These are phyloP conservation scores for Drosophila pegasa DNA, from an alignment of 2,888 invertebrate species.

Conservation along the genomic window DNA sequence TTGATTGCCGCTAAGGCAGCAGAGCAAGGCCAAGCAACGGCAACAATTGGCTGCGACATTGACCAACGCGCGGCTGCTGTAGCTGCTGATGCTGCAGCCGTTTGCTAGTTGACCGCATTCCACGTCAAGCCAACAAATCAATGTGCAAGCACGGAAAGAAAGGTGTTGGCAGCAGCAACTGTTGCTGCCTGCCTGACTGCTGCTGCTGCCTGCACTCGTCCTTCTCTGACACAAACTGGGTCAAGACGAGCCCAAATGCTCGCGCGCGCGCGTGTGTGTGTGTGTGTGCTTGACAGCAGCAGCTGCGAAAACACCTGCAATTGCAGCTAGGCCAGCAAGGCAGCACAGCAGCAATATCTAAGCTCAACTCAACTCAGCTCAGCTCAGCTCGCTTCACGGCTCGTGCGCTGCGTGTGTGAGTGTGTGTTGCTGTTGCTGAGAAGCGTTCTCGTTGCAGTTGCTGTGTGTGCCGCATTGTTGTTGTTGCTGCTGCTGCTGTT, in stretches of 20 bases:
- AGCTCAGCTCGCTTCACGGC: slow-evolving; percentile 46
- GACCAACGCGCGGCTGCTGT: slow-evolving; percentile 55
- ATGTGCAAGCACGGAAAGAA: slow-evolving; percentile 69
- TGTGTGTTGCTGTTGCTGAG: slow-evolving; percentile 31
- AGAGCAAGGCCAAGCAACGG: slow-evolving; percentile 75
- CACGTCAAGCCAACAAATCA: slow-evolving; percentile 66
- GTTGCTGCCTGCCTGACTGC: no score
- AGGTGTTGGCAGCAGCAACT: slow-evolving; percentile 54
- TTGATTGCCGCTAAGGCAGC: slow-evolving; percentile 68
- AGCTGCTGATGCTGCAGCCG: slow-evolving; percentile 32
- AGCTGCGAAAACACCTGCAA: slow-evolving; percentile 59
- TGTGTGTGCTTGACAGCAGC: slow-evolving; percentile 29
- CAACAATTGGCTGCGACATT: slow-evolving; percentile 57
- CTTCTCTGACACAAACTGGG: slow-evolving; percentile 57
- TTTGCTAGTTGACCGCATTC: slow-evolving; percentile 72
- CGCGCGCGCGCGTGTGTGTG: slow-evolving; percentile 12
- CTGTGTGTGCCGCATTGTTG: slow-evolving; percentile 34
- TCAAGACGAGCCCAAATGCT: slow-evolving; percentile 55
- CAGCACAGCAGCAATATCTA: slow-evolving; percentile 28
- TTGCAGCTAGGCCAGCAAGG: slow-evolving; percentile 23
- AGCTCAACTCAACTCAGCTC: slow-evolving; percentile 35
- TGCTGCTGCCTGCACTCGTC: slow-evolving; percentile 44
- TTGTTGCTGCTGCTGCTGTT: slow-evolving; percentile 18
- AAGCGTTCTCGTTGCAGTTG: slow-evolving; percentile 68
- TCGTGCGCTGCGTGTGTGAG: slow-evolving; percentile 46